Conservation (phyloP, 2,113 vertebrate genomes). For the Suncus etruscus region DNA sequence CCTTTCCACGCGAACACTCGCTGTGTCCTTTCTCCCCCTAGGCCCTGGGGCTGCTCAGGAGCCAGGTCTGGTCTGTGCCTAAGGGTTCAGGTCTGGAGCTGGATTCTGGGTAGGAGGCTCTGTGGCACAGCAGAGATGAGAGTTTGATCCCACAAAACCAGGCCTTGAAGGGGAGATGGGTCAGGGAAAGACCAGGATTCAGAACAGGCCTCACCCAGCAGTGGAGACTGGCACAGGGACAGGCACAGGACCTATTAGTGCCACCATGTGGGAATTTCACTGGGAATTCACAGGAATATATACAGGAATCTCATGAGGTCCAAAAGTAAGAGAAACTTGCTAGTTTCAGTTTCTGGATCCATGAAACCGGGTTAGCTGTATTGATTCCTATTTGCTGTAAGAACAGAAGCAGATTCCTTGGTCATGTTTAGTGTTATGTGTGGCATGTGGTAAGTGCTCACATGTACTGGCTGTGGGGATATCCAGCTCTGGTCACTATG, state of each 20-base stretch:
- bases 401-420: background rate
- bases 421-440: background rate
- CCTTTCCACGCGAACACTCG: background rate
- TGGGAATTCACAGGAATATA: no score
- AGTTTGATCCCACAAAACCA: no score
- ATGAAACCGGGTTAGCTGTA: background rate
- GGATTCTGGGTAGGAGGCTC: background rate
- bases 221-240: background rate
- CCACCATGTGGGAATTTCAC: no score
- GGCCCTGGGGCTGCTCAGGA: background rate
- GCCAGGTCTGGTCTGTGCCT: background rate
- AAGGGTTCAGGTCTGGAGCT: background rate
- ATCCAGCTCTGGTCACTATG: background rate
- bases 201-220: background rate
- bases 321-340: background rate
- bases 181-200: background rate
- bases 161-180: background rate
- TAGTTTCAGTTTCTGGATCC: conserved; percentile 1
- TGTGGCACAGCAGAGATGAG: background rate
- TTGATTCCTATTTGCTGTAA: background rate
- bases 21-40: background rate
- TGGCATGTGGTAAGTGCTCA: no score
- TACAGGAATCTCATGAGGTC: background rate
- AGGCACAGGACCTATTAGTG: no score
- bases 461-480: background rate